phyloP scores from a whole-genome alignment of 2,797 vertebrate genomes.

The Chelon labrosus region DNA sequence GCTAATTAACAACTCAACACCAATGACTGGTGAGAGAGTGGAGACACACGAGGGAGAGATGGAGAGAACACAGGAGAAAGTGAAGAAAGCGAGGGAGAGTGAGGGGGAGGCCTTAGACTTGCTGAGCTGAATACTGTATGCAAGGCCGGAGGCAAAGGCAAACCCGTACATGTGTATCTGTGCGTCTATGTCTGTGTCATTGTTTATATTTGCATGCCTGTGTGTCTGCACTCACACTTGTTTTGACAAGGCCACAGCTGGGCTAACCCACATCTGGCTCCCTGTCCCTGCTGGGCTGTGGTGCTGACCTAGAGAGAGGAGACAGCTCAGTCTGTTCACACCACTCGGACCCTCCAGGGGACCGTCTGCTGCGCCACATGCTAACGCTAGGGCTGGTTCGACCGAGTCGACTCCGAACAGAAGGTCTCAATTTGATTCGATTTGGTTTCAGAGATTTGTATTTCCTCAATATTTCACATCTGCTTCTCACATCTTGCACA shows the following conservation, averaged over 20 bases:
- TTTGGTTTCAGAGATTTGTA: too few relatives aligned
- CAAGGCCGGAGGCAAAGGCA: constrained; percentile 26
- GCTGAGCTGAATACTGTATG: constrained; percentile 28
- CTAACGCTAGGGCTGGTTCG: background rate
- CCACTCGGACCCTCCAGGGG: constrained; percentile 27
- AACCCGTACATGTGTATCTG: constrained; percentile 19
- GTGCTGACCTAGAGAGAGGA: constrained; percentile 30
- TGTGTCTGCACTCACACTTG: constrained; percentile 17
- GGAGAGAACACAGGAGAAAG: constrained; percentile 1
- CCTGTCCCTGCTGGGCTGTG: constrained; percentile 35
- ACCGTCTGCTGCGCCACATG: constrained; percentile 33
- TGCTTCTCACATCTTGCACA: too few relatives aligned
- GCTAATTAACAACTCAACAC: constrained; percentile 81
- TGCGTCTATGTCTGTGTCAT: constrained; percentile 44
- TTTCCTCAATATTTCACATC: too few relatives aligned
- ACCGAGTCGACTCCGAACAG: too few relatives aligned
- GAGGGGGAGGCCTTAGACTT: constrained; percentile 35
- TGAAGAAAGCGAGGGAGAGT: background rate
- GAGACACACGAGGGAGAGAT: constrained; percentile 27
- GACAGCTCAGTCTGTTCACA: constrained; percentile 51
- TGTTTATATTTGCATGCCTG: constrained; percentile 30
- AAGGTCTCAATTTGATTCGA: too few relatives aligned
- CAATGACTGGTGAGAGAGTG: constrained; percentile 47
- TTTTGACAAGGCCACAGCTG: constrained; percentile 45
- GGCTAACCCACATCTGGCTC: constrained; percentile 44